Base-by-base conservation (phyloP, 2,888 invertebrate species). In the Pterobdella sp. region DNA sequence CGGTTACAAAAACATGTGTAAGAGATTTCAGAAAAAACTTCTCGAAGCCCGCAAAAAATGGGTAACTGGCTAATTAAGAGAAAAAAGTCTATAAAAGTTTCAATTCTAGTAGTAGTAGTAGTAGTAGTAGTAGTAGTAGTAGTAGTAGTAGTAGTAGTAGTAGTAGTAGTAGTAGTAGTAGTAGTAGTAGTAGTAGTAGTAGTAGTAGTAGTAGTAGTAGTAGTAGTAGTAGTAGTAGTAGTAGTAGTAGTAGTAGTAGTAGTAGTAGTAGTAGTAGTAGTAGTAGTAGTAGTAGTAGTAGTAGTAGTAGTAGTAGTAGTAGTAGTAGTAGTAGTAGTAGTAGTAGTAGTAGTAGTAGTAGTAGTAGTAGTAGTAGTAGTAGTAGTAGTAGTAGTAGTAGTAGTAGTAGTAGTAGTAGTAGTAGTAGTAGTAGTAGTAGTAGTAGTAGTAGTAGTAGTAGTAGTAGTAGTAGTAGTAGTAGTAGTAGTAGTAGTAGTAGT, bases 381-480 rank as follows among this genome's bases (percentile, higher is more conserved):
- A 22, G 22, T 52, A 22, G 22, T 52, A 22, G 22, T 52, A 22
- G 22, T 52, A 22, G 22, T 52, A 22, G 22, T 52, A 22, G 22
- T 52, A 22, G 22, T 52, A 22, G 22, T 52, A 22, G 22, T 52
- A 22, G 26, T 68, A 14, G 35, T 68, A 35, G 35, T 22, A 35
- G 26, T 34, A 35, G 35, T 32, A 26, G 26, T 68, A 14, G 26
- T 68, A 35, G 26, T 68, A 35, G 35, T 68, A 35, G 35, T 22
- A 35, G 35, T 22, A 35, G 35, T 32, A 26, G 26, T 68, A 35
- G 35, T 68, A 35, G 35, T 68, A 35, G 35, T 68, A 35, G 35
- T 68, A 35, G 35, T 68, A 35, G 35, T 68, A 35, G 35, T 68
- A 35, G 35, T 68, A 35, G 35, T 68, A 35, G 35, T 68, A 35